Evolutionary conservation across 1,140 invertebrate genomes (phyloP).

Genomic region (Drosophila kanapiae): DNA sequence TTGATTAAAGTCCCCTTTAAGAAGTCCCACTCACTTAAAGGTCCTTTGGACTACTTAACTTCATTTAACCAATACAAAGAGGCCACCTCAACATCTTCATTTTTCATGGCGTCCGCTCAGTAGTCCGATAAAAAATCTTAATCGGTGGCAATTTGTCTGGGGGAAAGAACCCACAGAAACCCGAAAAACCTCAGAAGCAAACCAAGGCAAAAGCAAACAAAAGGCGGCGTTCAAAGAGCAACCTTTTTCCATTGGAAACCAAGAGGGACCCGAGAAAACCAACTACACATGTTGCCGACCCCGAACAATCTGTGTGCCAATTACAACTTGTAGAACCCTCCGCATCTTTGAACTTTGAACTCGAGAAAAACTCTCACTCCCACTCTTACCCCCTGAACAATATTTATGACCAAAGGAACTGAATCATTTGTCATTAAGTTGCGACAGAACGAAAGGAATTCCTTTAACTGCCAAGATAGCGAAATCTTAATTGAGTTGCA

Average conservation of each 20-base stretch:
- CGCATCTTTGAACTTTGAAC: constrained; percentile 56
- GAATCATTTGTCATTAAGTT: constrained; percentile 47
- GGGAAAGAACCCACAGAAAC: constrained; percentile 22
- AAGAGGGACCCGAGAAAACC: constrained; percentile 20
- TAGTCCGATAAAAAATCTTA: constrained; percentile 74
- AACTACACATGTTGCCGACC: constrained; percentile 40
- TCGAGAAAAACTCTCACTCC: constrained; percentile 12
- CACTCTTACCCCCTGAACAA: neutral
- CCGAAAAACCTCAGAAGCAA: constrained; percentile 44
- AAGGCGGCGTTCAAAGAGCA: constrained; percentile 39
- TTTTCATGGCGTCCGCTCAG: constrained; percentile 42
- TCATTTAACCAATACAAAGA: constrained; percentile 25
- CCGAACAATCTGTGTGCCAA: constrained; percentile 42
- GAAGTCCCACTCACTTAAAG: neutral
- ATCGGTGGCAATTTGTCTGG: constrained; percentile 74
- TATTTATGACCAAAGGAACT: constrained; percentile 30
- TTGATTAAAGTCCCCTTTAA: neutral
- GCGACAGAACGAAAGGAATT: constrained; percentile 48
- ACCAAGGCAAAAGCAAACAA: constrained; percentile 37
- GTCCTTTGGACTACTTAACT: constrained; percentile 24
- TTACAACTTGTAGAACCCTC: constrained; percentile 52
- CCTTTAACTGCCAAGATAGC: constrained; percentile 56
- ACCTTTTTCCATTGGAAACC: constrained; percentile 64
- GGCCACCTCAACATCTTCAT: constrained; percentile 49
- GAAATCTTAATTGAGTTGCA: constrained; percentile 79